phyloP scores from a whole-genome alignment of 2,797 vertebrate species.

The Notolepis coatsorum region DNA sequence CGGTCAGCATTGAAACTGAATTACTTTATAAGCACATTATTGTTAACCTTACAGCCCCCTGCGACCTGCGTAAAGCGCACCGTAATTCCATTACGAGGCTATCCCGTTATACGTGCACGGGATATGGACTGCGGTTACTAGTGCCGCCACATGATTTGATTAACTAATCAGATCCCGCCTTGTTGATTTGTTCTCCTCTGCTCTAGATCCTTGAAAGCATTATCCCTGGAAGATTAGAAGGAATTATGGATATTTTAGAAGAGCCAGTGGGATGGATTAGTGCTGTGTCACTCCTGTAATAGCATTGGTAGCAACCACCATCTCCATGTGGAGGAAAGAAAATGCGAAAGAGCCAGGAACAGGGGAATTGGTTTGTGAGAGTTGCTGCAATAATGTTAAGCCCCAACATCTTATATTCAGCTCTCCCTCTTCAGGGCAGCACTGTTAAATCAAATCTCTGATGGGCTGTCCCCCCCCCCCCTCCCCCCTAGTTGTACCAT shows the following conservation, averaged over 20 bases:
- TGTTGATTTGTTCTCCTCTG: constrained; percentile 71
- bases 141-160: constrained; percentile 61
- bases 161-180: constrained; percentile 70
- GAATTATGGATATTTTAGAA: constrained; percentile 75
- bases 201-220: constrained; percentile 72
- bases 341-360: constrained; percentile 62
- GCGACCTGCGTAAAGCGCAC: constrained; percentile 47
- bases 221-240: constrained; percentile 75
- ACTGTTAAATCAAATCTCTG: constrained; percentile 56
- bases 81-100: constrained; percentile 45
- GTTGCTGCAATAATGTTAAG: constrained; percentile 64
- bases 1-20: constrained; percentile 69
- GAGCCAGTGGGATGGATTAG: constrained; percentile 76
- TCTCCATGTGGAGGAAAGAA: constrained; percentile 53
- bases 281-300: constrained; percentile 64
- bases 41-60: constrained; percentile 50
- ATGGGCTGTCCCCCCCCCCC: constrained; percentile 50
- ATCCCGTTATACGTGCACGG: constrained; percentile 48
- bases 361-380: constrained; percentile 56
- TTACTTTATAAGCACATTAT: constrained; percentile 66
- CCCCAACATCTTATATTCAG: constrained; percentile 55
- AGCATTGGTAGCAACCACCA: constrained; percentile 56
- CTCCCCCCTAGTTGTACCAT: constrained; percentile 28
- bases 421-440: constrained; percentile 53
- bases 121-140: constrained; percentile 52